These are phyloP conservation scores for Dusona sp. DNA, from an alignment of 2,888 invertebrate species.

Conservation along the genomic window DNA sequence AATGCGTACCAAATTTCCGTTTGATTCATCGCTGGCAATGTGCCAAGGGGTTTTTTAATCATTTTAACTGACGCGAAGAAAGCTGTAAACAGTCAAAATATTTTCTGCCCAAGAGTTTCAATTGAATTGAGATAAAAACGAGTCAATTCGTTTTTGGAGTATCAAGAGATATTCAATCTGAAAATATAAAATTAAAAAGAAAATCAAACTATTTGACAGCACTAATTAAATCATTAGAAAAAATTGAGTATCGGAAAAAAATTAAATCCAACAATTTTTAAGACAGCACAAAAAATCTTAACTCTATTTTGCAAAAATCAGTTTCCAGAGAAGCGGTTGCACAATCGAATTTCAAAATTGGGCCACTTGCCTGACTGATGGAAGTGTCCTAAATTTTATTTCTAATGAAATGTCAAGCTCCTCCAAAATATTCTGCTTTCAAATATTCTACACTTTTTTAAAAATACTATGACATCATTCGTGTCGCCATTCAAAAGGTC, in stretches of 20 bases:
- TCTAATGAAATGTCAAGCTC: not conserved
- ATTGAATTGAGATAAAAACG: not conserved
- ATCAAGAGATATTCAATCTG: not conserved
- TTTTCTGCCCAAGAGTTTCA: not conserved
- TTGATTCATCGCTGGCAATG: slow-evolving; percentile 5
- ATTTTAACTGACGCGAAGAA: slow-evolving; percentile 3
- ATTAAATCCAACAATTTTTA: not conserved
- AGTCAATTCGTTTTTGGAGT: not conserved
- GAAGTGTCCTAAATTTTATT: not conserved
- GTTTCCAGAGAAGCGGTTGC: not conserved
- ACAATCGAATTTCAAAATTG: not conserved
- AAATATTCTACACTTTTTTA: not conserved
- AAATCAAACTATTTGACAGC: too few relatives aligned
- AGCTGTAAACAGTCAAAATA: slow-evolving; percentile 7
- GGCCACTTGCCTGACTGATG: not conserved
- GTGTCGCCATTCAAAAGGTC: not conserved
- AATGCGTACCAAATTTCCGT: not conserved
- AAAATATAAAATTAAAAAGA: not conserved
- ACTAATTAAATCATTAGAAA: too few relatives aligned
- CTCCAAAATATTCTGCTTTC: not conserved
- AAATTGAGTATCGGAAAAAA: too few relatives aligned
- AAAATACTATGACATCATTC: not conserved
- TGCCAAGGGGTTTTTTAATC: not conserved
- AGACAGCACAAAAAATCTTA: not conserved
- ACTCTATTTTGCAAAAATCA: not conserved